phyloP scores from a whole-genome alignment of 2,888 invertebrate species.

The Tiliacea citrago region DNA sequence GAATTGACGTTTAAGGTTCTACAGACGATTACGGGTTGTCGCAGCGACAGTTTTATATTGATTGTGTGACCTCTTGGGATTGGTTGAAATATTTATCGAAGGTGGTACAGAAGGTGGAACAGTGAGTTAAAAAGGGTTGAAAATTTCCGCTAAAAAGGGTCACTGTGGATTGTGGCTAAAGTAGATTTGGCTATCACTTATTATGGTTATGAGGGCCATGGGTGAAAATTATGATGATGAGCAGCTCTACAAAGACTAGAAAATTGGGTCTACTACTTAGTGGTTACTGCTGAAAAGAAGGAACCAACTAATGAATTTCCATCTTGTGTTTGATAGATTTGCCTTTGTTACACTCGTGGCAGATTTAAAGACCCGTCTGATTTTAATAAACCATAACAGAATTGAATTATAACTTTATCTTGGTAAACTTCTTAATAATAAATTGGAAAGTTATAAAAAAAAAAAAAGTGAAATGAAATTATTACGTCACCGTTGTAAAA shows the following conservation, averaged over 20 bases:
- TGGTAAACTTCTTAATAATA: too few species aligned
- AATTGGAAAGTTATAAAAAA: neutral
- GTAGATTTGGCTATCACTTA: constrained; percentile 16
- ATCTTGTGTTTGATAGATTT: neutral
- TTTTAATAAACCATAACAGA: too few species aligned
- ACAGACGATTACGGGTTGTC: constrained; percentile 39
- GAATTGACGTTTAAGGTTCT: constrained; percentile 55
- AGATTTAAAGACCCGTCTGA: too few species aligned
- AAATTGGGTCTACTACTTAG: too few species aligned
- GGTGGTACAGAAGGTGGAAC: too few species aligned
- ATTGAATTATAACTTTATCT: too few species aligned
- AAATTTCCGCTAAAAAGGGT: constrained; percentile 26
- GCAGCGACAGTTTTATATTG: constrained; percentile 45
- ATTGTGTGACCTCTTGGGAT: constrained; percentile 38
- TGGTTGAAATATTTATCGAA: constrained; percentile 28
- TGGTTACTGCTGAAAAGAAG: too few species aligned
- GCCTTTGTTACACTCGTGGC: too few species aligned
- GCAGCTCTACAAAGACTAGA: too few species aligned
- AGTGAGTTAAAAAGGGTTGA: constrained; percentile 33
- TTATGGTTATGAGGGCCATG: constrained; percentile 20
- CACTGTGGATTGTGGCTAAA: constrained; percentile 5
- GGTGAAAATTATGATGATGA: neutral
- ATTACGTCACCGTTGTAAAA: neutral
- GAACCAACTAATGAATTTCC: too few species aligned
- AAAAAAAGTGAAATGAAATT: neutral